Evolutionary conservation across 92 coral and sea anemone species (phyloP).

Genomic region (Palythoa grandiflora): DNA sequence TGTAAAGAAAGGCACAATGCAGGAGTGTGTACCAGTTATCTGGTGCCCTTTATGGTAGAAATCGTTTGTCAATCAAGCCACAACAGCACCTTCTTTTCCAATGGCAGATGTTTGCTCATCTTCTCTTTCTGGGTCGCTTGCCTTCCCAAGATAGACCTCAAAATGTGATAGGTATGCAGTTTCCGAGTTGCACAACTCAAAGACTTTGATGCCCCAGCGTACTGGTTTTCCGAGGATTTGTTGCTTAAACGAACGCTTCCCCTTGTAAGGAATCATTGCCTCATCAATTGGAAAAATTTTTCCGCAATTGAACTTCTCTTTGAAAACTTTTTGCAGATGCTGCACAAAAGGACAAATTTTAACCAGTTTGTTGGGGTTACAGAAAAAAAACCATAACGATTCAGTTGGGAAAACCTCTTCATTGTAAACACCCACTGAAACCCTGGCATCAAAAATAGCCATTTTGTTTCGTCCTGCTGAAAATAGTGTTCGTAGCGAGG

Average conservation of each 20-base stretch:
- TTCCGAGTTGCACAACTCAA: slow-evolving; percentile 47
- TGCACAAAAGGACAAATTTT: slow-evolving; percentile 49
- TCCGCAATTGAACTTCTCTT: slow-evolving; percentile 50
- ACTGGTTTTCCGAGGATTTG: slow-evolving; percentile 56
- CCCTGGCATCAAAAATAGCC: slow-evolving; percentile 58
- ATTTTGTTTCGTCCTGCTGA: slow-evolving; percentile 46
- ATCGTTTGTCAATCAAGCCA: slow-evolving; percentile 9
- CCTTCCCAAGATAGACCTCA: slow-evolving; percentile 64
- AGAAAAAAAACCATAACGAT: slow-evolving; percentile 57
- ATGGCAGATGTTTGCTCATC: slow-evolving; percentile 44
- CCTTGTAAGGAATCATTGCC: slow-evolving; percentile 63
- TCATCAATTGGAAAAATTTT: slow-evolving; percentile 56
- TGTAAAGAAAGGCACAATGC: slow-evolving; percentile 50
- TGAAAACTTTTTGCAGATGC: slow-evolving; percentile 36
- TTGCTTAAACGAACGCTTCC: slow-evolving; percentile 51
- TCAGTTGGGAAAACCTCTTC: slow-evolving; percentile 50
- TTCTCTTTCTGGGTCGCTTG: slow-evolving; percentile 33
- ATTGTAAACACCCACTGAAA: slow-evolving; percentile 53
- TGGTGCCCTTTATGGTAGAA: slow-evolving; percentile 49
- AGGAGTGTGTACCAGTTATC: slow-evolving; percentile 69
- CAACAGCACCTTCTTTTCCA: slow-evolving; percentile 55
- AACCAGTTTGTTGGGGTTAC: slow-evolving; percentile 44
- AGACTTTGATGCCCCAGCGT: slow-evolving; percentile 61
- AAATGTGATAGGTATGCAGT: slow-evolving; percentile 46
- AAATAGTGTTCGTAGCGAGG: slow-evolving; percentile 44